Percentiles rank a stretch among this genome's conserved stretches.
Conservation (phyloP, 2,888 invertebrate genomes). For the Lathronympha strigana region DNA sequence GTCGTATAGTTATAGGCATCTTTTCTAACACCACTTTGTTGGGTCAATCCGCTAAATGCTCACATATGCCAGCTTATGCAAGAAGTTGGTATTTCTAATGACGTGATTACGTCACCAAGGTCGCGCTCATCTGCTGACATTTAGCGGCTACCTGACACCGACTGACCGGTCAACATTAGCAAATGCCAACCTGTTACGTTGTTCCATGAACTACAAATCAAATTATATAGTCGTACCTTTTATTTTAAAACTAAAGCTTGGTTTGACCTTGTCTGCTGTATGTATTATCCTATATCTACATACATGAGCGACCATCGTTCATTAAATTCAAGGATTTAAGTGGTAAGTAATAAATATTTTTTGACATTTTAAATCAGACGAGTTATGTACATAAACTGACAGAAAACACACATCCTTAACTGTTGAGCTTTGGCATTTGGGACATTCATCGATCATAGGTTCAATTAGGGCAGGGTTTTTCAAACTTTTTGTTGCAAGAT, state of each 20-base stretch:
- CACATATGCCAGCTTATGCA: constrained; percentile 60
- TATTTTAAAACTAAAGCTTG: constrained; percentile 6
- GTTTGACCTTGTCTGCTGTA: constrained; percentile 13
- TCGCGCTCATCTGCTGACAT: constrained; percentile 76
- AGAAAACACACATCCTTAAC: too few relatives aligned
- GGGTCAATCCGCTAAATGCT: constrained; percentile 48
- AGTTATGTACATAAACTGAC: too few relatives aligned
- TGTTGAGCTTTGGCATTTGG: too few relatives aligned
- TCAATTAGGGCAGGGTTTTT: too few relatives aligned
- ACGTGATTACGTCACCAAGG: constrained; percentile 76
- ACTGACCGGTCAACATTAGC: constrained; percentile 71
- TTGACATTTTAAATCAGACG: too few relatives aligned
- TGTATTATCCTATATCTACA: not conserved
- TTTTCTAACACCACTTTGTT: too few relatives aligned
- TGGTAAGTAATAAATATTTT: too few relatives aligned
- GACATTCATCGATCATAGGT: too few relatives aligned
- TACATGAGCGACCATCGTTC: too few relatives aligned
- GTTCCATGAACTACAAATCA: constrained; percentile 20
- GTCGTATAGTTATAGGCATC: too few relatives aligned
- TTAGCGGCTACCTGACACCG: constrained; percentile 60
- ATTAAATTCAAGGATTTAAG: too few relatives aligned
- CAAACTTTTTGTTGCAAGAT: too few relatives aligned
- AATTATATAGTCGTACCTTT: constrained; percentile 14
- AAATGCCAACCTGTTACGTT: constrained; percentile 50
- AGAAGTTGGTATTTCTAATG: constrained; percentile 69